These are phyloP conservation scores for Luperina testacea DNA, from an alignment of 2,888 invertebrate genomes.

Conservation along the genomic window DNA sequence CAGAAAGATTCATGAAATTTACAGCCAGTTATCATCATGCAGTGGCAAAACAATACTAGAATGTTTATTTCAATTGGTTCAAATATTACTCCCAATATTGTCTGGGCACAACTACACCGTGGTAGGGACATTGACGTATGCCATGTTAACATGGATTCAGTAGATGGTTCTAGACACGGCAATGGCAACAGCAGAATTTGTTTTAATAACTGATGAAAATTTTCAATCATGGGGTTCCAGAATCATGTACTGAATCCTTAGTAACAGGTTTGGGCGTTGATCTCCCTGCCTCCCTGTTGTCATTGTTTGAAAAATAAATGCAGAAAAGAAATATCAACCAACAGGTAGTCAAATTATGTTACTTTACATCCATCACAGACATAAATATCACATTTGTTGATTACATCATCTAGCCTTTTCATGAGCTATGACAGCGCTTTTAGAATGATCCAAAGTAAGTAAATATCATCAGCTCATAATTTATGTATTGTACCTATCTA, in stretches of 20 bases:
- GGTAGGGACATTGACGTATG: too few species aligned
- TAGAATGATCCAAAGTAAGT: slow-evolving; percentile 22
- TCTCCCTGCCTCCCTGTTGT: not conserved
- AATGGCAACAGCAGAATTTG: not conserved
- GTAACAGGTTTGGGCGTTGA: not conserved
- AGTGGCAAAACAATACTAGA: not conserved
- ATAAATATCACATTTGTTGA: not conserved
- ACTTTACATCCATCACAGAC: not conserved
- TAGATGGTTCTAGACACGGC: too few species aligned
- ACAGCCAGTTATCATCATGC: not conserved
- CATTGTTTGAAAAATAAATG: not conserved
- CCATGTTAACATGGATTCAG: too few species aligned
- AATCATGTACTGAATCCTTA: not conserved
- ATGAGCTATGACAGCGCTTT: slow-evolving; percentile 27
- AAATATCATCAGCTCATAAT: not conserved
- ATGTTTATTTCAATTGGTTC: not conserved
- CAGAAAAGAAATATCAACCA: not conserved
- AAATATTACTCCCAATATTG: not conserved
- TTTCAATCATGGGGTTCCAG: not conserved
- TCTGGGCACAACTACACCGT: not conserved
- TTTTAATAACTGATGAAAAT: too few species aligned
- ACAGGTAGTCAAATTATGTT: slow-evolving; percentile 9
- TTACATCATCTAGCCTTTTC: slow-evolving; percentile 38
- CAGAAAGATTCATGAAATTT: not conserved
- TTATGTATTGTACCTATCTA: not conserved